These are phyloP conservation scores for Amblyornis subalaris DNA, from an alignment of 2,113 vertebrate genomes.

Conservation along the genomic window DNA sequence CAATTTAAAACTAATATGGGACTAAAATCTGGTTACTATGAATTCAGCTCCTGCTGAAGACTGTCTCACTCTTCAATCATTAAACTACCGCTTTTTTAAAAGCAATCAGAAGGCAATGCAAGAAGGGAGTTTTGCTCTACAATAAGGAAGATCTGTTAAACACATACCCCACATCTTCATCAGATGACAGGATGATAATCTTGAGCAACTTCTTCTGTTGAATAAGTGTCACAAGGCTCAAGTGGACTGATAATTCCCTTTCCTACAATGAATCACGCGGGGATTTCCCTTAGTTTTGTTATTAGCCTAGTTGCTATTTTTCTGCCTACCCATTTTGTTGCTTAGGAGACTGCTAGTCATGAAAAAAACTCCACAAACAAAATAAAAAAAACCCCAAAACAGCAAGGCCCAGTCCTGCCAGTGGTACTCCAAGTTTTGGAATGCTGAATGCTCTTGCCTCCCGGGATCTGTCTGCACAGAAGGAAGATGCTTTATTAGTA, in stretches of 20 bases:
- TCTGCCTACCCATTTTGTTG: not conserved
- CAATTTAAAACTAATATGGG: not conserved
- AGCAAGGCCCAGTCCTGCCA: not conserved
- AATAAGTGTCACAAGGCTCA: not conserved
- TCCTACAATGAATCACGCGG: slow-evolving; percentile 15
- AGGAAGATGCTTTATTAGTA: not conserved
- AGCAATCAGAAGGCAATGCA: not conserved
- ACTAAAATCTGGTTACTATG: not conserved
- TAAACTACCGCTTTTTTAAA: not conserved
- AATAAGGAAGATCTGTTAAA: not conserved
- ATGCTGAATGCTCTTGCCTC: not conserved
- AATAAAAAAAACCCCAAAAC: not conserved
- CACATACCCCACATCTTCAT: not conserved
- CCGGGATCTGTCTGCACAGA: not conserved
- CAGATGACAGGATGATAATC: not conserved
- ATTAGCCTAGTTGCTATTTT: slow-evolving; percentile 40
- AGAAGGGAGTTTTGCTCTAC: not conserved
- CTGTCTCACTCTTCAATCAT: not conserved
- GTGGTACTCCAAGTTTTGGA: not conserved
- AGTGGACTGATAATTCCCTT: slow-evolving; percentile 4
- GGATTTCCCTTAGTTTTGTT: slow-evolving; percentile 42
- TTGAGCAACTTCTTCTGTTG: not conserved
- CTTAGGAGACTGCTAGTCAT: slow-evolving; percentile 18
- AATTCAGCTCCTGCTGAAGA: not conserved
- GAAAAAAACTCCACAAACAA: not conserved